Percentiles rank a stretch among this genome's conserved stretches.
These are phyloP conservation scores for Egretta garzetta DNA, from an alignment of 2,113 vertebrate genomes.

Conservation along the genomic window DNA sequence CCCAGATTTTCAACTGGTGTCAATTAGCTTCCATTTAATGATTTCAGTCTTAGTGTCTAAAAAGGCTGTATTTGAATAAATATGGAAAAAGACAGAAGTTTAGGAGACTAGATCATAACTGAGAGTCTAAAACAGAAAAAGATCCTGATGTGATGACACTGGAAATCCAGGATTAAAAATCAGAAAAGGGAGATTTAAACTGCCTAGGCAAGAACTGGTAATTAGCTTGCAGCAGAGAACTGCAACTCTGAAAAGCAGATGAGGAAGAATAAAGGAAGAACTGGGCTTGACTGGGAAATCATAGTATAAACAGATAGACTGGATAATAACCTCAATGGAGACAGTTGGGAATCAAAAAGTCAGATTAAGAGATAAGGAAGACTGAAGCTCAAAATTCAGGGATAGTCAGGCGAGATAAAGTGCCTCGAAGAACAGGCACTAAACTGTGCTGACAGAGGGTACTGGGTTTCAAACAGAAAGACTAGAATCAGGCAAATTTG, in stretches of 20 bases:
- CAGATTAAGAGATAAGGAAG: background rate
- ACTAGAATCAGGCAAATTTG: background rate
- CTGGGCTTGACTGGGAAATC: background rate
- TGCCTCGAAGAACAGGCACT: background rate
- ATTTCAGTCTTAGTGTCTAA: background rate
- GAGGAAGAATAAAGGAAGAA: background rate
- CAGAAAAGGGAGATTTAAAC: background rate
- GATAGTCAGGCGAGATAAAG: background rate
- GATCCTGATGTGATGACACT: background rate
- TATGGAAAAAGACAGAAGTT: background rate
- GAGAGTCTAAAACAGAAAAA: background rate
- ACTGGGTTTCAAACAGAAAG: background rate
- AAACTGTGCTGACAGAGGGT: background rate
- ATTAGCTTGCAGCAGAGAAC: background rate
- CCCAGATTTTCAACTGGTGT: background rate
- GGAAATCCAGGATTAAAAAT: background rate
- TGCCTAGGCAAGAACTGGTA: background rate
- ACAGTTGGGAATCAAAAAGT: background rate
- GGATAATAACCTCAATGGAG: background rate
- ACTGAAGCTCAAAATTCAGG: background rate
- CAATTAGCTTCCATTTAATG: background rate
- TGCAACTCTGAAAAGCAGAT: background rate
- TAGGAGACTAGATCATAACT: background rate
- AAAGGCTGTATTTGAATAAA: background rate
- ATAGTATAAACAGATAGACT: background rate